phyloP scores from a whole-genome alignment of 2,797 vertebrate genomes.

The Rachycentron canadum region DNA sequence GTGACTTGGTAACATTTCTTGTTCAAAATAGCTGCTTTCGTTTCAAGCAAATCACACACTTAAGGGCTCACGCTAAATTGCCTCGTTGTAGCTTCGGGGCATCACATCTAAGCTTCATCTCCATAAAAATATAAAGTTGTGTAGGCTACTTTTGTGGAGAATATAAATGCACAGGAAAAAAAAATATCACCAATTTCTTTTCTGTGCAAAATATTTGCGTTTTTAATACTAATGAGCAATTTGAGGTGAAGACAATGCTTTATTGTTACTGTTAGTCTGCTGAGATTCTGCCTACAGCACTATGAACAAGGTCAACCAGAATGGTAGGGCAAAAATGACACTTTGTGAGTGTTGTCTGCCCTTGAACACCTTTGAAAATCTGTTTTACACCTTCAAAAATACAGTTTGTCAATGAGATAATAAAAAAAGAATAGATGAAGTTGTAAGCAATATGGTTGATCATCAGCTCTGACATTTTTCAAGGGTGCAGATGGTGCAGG shows the following conservation, averaged over 20 bases:
- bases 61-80: conserved; percentile 45
- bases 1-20: conserved; percentile 49
- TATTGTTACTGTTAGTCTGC: conserved; percentile 55
- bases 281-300: conserved; percentile 35
- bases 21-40: conserved; percentile 47
- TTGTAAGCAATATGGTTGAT: conserved; percentile 22
- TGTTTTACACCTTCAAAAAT: conserved; percentile 3
- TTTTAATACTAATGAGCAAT: conserved; percentile 64
- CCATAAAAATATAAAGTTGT: conserved; percentile 35
- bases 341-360: conserved; percentile 21
- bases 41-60: conserved; percentile 46
- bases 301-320: conserved; percentile 56
- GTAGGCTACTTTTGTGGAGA: conserved; percentile 17
- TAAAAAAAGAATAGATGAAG: conserved; percentile 11
- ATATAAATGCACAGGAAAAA: conserved; percentile 34
- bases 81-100: conserved; percentile 29
- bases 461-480: conserved; percentile 44
- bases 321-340: conserved; percentile 33
- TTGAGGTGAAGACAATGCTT: conserved; percentile 54
- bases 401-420: conserved; percentile 12
- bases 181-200: conserved; percentile 27
- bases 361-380: not conserved
- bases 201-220: conserved; percentile 29
- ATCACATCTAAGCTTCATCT: conserved; percentile 46
- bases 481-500: conserved; percentile 30